A percentile compares a stretch with the other conserved stretches of the same genome.
Evolutionary conservation across 1,140 invertebrate genomes (phyloP).

Genomic region (Musca vetustissima): DNA sequence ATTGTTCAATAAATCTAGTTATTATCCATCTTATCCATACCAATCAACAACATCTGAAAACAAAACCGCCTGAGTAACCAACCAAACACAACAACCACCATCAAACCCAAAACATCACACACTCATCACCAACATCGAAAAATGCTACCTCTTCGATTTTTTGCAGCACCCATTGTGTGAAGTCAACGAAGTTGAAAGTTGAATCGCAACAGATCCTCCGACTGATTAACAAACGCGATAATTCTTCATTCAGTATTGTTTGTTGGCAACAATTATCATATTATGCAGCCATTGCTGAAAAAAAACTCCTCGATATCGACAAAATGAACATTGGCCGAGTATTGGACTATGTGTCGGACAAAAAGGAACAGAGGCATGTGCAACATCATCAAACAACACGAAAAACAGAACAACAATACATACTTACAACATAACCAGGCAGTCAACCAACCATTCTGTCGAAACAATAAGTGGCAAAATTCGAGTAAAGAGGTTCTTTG

Average conservation of each 20-base stretch:
- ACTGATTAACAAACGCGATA: constrained; percentile 21
- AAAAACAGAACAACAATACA: no score
- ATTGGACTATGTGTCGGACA: background rate
- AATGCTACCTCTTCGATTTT: background rate
- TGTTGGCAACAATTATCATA: constrained; percentile 17
- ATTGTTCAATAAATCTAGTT: no score
- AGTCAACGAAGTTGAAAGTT: constrained; percentile 18
- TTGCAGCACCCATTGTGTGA: constrained; percentile 11
- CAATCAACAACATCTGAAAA: no score
- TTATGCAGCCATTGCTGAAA: constrained; percentile 10
- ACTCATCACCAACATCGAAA: background rate
- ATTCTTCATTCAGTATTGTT: background rate
- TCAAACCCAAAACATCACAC: background rate
- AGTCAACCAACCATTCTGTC: no score
- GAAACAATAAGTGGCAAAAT: constrained; percentile 20
- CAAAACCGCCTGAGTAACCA: no score
- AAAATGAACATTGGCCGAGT: background rate
- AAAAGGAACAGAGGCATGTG: background rate
- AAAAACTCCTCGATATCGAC: background rate
- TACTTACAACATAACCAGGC: no score
- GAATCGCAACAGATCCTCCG: background rate
- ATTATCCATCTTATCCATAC: no score
- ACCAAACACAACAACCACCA: background rate
- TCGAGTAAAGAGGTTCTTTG: background rate
- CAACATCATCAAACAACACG: background rate